Percentiles rank a stretch among this genome's conserved stretches.
These are phyloP conservation scores for Xenopus petersii DNA, from an alignment of 2,797 vertebrate genomes.

Conservation along the genomic window DNA sequence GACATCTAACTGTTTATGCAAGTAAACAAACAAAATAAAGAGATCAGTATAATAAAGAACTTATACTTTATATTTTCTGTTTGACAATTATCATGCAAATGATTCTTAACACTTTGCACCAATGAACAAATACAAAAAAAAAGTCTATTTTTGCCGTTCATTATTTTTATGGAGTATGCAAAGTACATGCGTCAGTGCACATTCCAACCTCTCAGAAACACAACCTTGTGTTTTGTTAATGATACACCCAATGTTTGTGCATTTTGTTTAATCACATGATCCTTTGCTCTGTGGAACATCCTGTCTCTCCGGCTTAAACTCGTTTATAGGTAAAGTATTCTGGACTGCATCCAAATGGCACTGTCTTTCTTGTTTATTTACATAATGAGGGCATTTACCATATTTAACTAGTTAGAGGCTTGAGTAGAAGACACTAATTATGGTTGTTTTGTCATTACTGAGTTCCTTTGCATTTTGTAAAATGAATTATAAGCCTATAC, in stretches of 20 bases:
- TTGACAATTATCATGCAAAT: too few relatives aligned
- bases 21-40: too few relatives aligned
- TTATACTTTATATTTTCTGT: too few relatives aligned
- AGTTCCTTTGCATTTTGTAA: background rate
- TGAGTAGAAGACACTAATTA: background rate
- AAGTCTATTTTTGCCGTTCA: slow-evolving; percentile 37
- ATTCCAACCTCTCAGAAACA: slow-evolving; percentile 50
- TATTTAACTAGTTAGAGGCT: slow-evolving; percentile 32
- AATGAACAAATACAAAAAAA: background rate
- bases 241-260: slow-evolving; percentile 61
- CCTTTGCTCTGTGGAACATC: slow-evolving; percentile 57
- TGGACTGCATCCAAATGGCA: slow-evolving; percentile 51
- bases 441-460: background rate
- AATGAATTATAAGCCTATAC: too few relatives aligned
- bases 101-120: background rate
- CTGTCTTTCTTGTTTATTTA: slow-evolving; percentile 36
- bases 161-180: slow-evolving; percentile 43
- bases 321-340: slow-evolving; percentile 57
- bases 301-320: slow-evolving; percentile 62
- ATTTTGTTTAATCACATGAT: slow-evolving; percentile 54
- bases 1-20: too few relatives aligned
- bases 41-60: too few relatives aligned
- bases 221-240: slow-evolving; percentile 59
- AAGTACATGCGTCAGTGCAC: slow-evolving; percentile 55
- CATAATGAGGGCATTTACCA: slow-evolving; percentile 46